Percentiles rank a stretch among this genome's conserved stretches.
phyloP scores from a whole-genome alignment of 2,888 invertebrate genomes.

The Sphaerophoria rueppellii region DNA sequence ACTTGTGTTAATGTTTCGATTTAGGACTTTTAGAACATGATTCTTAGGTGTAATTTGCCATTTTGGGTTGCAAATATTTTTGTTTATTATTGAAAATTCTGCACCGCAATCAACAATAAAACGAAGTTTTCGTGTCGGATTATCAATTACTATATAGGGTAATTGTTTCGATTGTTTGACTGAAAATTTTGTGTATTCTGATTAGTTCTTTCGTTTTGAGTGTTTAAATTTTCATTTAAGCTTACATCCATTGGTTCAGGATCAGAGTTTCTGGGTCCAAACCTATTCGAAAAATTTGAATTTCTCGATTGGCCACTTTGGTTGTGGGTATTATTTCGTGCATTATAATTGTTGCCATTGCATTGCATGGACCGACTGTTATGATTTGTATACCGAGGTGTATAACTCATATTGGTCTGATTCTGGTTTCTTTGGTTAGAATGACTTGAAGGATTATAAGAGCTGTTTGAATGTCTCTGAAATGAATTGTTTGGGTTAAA shows the following conservation, averaged over 20 bases:
- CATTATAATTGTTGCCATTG: too few relatives aligned
- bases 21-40: neutral
- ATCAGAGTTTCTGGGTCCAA: neutral
- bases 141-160: constrained; percentile 8
- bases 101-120: constrained; percentile 13
- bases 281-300: neutral
- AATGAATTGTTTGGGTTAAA: neutral
- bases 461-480: neutral
- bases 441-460: neutral
- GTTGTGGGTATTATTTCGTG: neutral
- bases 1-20: neutral
- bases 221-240: neutral
- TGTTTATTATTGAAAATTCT: constrained; percentile 11
- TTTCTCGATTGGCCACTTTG: constrained; percentile 7
- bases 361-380: neutral
- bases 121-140: neutral
- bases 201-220: neutral
- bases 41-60: constrained; percentile 1
- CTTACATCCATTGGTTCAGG: neutral
- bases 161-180: neutral
- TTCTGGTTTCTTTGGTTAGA: neutral
- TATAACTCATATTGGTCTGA: too few relatives aligned
- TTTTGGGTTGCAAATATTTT: constrained; percentile 14
- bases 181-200: constrained; percentile 9
- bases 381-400: too few relatives aligned